Percentiles rank a stretch among this genome's conserved stretches.
These are phyloP conservation scores for Manis crassicaudata DNA, from an alignment of 2,797 vertebrate genomes.

Conservation along the genomic window DNA sequence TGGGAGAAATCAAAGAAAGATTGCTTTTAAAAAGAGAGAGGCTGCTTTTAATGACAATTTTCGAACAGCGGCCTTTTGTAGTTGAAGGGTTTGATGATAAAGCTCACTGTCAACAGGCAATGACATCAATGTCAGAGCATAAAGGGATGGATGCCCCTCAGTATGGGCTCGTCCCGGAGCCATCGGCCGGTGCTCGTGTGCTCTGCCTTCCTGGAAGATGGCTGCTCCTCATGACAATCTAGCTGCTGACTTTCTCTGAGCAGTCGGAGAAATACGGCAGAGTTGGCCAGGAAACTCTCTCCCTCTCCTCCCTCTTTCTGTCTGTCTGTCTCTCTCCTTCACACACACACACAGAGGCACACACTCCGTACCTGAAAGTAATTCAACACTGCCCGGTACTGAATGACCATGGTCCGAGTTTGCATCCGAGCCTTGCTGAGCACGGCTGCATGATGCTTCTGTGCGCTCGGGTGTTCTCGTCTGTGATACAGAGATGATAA, in stretches of 20 bases:
- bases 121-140: slow-evolving; percentile 78
- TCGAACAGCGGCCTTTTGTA: slow-evolving; percentile 78
- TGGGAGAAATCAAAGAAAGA: slow-evolving; percentile 74
- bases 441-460: neutral
- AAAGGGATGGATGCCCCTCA: slow-evolving; percentile 73
- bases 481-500: neutral
- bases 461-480: accelerated
- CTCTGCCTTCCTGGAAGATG: slow-evolving; percentile 32
- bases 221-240: neutral
- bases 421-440: neutral
- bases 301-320: neutral
- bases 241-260: neutral
- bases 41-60: slow-evolving; percentile 79
- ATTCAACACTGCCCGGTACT: neutral
- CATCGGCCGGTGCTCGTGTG: slow-evolving; percentile 59
- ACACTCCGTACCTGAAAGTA: neutral
- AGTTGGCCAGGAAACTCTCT: neutral
- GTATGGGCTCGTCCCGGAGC: slow-evolving; percentile 71
- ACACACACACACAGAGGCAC: neutral
- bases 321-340: neutral
- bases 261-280: neutral
- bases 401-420: neutral
- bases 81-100: slow-evolving; percentile 75
- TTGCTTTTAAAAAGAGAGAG: slow-evolving; percentile 79
- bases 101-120: slow-evolving; percentile 81